Evolutionary conservation across 2,888 invertebrate genomes (phyloP), one percentile per base, ranked within the genome.

Genomic region (Amaurobius ferox): DNA sequence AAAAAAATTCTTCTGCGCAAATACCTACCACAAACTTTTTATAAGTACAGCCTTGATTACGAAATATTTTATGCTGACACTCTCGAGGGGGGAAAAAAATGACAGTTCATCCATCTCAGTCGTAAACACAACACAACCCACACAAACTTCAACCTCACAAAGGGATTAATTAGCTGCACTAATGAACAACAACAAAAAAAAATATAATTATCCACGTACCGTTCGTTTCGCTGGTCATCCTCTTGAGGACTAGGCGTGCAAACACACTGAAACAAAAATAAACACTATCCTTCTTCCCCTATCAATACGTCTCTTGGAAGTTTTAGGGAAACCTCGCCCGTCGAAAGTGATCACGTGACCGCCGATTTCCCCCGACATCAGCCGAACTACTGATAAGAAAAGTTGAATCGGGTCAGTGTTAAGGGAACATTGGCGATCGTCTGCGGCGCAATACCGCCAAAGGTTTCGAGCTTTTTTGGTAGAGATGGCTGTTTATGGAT

Each of bases 371-470:
- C 55, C 55, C 71, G 44, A 71, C 79, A 79, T 64, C 40, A 79
- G 48, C 30, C 44, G 71, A 71, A 64, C 79, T 35, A 71, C 79
- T 79, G 79, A 79, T 79, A 79, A 79, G 71, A 79, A 78, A 79
- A 70, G 70, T 79, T 32, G 71, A 79, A 39, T 71, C 64, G 39
- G 71, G 71, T 72, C 71, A 72, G 23, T 55, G 55, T 55, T 55
- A 44, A 55, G 55, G 55, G 23, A 55, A 23, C 23, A 23, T 55
- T 55, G 55, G 55, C 55, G 55, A 55, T 3, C 5, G 2, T 23
- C 55, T 6, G 23, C 16, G 55, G 55, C 55, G 55, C 19, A 19
- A 23, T 1, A 55, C 5, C 23, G 55, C 55, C 16, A 23, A 23
- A 23, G 23, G 55, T 16, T 35, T 35, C 11, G 2, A 11, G 44